These are phyloP conservation scores for Ptiloglossa arizonensis DNA, from an alignment of 1,140 invertebrate genomes.

Conservation along the genomic window DNA sequence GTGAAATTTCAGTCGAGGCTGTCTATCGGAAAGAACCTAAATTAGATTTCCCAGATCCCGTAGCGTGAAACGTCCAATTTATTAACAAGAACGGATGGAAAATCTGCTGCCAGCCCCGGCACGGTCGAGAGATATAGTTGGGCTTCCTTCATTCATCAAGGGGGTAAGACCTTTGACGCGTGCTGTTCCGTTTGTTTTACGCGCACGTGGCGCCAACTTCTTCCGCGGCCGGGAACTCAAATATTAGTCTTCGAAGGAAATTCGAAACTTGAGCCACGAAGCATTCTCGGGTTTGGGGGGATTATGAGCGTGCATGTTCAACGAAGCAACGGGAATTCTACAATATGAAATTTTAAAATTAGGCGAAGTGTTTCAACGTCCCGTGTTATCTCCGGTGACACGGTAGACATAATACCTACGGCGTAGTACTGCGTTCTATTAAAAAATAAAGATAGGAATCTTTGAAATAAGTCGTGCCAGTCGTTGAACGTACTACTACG, in stretches of 20 bases:
- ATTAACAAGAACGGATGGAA: constrained; percentile 16
- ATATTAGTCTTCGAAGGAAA: background rate
- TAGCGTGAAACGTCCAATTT: background rate
- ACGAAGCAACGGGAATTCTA: no score
- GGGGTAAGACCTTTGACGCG: background rate
- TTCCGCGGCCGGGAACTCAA: background rate
- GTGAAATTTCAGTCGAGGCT: background rate
- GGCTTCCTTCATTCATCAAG: constrained; percentile 17
- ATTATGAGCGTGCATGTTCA: no score
- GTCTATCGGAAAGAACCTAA: background rate
- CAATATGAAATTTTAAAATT: no score
- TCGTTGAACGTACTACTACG: no score
- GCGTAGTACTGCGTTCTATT: no score
- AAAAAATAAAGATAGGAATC: no score
- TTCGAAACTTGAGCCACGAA: background rate
- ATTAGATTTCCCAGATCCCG: constrained; percentile 26
- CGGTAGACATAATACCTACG: no score
- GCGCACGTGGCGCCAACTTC: constrained; percentile 2
- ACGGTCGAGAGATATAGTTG: background rate
- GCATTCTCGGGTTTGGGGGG: no score
- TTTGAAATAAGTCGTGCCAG: no score
- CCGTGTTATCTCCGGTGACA: no score
- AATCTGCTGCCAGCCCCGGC: background rate
- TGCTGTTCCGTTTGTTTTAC: background rate
- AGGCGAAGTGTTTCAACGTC: no score